Conservation (phyloP, 2,888 invertebrate species). For the Meteorus cinctellus region DNA sequence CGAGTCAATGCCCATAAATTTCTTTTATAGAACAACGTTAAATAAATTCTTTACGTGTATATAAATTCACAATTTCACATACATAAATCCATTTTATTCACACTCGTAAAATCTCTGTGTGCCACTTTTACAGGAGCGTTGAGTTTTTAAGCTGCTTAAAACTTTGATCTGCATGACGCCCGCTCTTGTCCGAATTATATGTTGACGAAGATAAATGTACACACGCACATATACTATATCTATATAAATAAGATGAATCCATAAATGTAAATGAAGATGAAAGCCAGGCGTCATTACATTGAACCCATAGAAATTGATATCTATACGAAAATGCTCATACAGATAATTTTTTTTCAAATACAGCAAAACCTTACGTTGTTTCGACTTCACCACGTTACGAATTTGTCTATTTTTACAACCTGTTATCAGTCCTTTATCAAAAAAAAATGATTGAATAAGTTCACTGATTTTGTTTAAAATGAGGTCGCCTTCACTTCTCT, state of each 20-base stretch:
- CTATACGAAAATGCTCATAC: background rate
- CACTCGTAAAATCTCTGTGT: conserved; percentile 3
- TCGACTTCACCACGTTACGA: no score
- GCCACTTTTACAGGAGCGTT: background rate
- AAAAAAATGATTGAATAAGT: no score
- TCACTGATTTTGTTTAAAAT: no score
- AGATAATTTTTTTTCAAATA: background rate
- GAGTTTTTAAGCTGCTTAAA: conserved; percentile 45
- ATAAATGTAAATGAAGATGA: background rate
- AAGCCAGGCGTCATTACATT: background rate
- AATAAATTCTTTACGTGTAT: background rate
- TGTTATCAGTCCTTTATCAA: no score
- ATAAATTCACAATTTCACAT: background rate
- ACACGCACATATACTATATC: background rate
- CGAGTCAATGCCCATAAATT: no score
- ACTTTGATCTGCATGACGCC: conserved; percentile 26
- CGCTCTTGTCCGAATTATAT: conserved; percentile 6
- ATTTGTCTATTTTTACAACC: no score
- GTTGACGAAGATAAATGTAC: background rate
- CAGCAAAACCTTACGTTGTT: background rate
- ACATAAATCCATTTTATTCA: background rate
- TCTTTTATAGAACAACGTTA: background rate
- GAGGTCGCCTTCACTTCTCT: no score
- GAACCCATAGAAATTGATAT: background rate
- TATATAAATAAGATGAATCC: background rate